These are phyloP conservation scores for Drosophila formosana DNA, from an alignment of 2,888 invertebrate species.

Conservation along the genomic window DNA sequence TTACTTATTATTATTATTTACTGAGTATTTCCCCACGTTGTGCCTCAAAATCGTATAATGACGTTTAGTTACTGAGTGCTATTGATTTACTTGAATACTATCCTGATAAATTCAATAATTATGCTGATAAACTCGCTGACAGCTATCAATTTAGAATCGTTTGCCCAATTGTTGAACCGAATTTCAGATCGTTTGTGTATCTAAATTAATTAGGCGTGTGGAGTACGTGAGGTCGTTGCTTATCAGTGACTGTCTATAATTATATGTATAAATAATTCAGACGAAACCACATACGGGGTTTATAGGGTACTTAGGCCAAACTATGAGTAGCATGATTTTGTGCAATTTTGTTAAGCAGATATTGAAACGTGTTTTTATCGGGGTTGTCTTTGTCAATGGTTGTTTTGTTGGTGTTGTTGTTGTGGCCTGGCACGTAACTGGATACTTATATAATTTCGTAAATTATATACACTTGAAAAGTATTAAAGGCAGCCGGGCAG, in stretches of 20 bases:
- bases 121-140: conserved; percentile 1
- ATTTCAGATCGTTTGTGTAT: conserved; percentile 8
- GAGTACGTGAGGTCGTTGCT: conserved; percentile 33
- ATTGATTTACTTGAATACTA: not conserved
- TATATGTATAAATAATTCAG: not conserved
- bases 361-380: conserved; percentile 48
- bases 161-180: conserved; percentile 3
- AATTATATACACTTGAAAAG: conserved; percentile 78
- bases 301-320: conserved; percentile 12
- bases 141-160: not conserved
- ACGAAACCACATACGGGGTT: not conserved
- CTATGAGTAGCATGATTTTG: conserved; percentile 36
- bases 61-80: not conserved
- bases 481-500: conserved; percentile 71
- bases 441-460: conserved; percentile 80
- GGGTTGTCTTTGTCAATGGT: conserved; percentile 21
- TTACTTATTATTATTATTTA: too few relatives aligned
- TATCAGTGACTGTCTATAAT: conserved; percentile 25
- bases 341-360: conserved; percentile 41
- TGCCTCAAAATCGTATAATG: not conserved
- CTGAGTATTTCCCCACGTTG: too few relatives aligned
- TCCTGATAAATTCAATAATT: not conserved
- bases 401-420: conserved; percentile 1
- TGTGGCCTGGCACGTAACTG: conserved; percentile 65
- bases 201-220: conserved; percentile 29